These are phyloP conservation scores for Epizoanthus rinbou DNA, from an alignment of 92 coral and sea anemone species.

Conservation along the genomic window DNA sequence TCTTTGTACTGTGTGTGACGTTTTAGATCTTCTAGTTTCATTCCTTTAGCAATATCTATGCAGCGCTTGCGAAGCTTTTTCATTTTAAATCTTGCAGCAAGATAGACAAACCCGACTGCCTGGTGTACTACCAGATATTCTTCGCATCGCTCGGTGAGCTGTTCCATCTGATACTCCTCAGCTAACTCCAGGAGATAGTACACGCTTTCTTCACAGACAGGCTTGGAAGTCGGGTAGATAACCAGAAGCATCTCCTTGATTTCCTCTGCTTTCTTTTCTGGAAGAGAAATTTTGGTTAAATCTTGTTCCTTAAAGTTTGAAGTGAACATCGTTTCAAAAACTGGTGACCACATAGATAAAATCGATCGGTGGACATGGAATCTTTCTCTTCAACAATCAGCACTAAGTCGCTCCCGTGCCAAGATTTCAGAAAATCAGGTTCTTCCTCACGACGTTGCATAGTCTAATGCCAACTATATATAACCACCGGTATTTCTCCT, in stretches of 20 bases:
- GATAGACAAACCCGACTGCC: conserved; percentile 72
- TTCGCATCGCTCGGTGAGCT: conserved; percentile 77
- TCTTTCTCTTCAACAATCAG: conserved; percentile 64
- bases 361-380: conserved; percentile 71
- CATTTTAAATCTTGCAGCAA: conserved; percentile 64
- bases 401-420: conserved; percentile 74
- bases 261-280: conserved; percentile 64
- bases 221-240: conserved; percentile 72
- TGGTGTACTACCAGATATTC: conserved; percentile 47
- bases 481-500: too few relatives aligned
- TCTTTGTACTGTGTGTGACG: conserved; percentile 67
- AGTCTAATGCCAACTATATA: neutral
- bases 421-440: conserved; percentile 65
- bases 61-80: conserved; percentile 66
- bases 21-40: conserved; percentile 65
- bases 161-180: conserved; percentile 78
- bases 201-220: conserved; percentile 64
- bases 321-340: conserved; percentile 73
- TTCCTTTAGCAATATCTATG: conserved; percentile 76
- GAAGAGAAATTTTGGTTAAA: conserved; percentile 58
- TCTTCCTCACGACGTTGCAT: conserved; percentile 75
- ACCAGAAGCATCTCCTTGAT: conserved; percentile 73
- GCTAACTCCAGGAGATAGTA: conserved; percentile 64
- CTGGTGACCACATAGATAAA: conserved; percentile 84
- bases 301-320: conserved; percentile 53